Conservation (phyloP, 2,797 vertebrate genomes). For the Eutrigla gurnardus region DNA sequence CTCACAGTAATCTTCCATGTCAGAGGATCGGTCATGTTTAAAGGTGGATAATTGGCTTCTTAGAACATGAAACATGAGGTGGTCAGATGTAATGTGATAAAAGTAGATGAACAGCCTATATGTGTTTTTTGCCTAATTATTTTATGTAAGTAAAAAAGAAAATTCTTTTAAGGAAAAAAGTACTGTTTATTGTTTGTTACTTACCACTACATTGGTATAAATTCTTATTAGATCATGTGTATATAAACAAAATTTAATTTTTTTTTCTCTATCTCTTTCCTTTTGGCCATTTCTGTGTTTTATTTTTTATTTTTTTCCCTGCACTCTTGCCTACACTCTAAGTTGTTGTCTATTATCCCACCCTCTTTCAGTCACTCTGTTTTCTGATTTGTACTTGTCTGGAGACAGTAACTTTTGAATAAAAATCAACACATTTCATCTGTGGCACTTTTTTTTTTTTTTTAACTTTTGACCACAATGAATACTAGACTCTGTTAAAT, state of each 20-base stretch:
- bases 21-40: conserved; percentile 81
- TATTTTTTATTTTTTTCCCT: conserved; percentile 56
- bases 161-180: conserved; percentile 84
- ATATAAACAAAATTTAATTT: conserved; percentile 89
- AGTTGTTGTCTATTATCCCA: conserved; percentile 95
- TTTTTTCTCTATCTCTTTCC: conserved; percentile 54
- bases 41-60: conserved; percentile 89
- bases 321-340: conserved; percentile 86
- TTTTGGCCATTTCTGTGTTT: conserved; percentile 78
- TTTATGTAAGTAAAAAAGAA: conserved; percentile 86
- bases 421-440: conserved; percentile 99
- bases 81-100: conserved; percentile 83
- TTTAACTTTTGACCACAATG: conserved; percentile 40
- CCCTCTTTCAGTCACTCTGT: conserved; percentile 99
- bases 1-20: conserved; percentile 85
- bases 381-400: conserved; percentile 99
- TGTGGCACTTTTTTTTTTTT: conserved; percentile 64
- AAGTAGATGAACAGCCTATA: conserved; percentile 83
- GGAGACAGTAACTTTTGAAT: conserved; percentile 99
- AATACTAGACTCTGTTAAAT: neutral
- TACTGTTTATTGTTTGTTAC: conserved; percentile 97
- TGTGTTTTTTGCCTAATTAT: conserved; percentile 86
- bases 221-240: conserved; percentile 95
- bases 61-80: conserved; percentile 92
- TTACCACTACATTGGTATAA: conserved; percentile 99